These are phyloP conservation scores for Scaptomyza montana DNA, from an alignment of 1,140 invertebrate species.

Conservation along the genomic window DNA sequence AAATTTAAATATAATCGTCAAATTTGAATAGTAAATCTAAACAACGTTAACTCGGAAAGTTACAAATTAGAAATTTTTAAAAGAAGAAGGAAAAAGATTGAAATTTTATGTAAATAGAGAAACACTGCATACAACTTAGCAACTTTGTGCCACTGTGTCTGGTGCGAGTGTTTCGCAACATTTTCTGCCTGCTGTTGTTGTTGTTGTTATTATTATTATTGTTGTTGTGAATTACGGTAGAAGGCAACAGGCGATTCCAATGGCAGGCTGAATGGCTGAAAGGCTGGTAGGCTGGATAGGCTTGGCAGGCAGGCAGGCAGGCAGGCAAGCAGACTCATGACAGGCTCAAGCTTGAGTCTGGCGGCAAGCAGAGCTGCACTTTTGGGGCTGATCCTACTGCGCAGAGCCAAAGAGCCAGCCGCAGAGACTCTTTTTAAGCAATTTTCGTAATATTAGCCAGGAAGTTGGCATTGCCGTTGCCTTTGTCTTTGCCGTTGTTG, in stretches of 20 bases:
- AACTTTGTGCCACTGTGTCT: conserved; percentile 52
- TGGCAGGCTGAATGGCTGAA: conserved; percentile 25
- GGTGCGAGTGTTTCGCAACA: conserved; percentile 62
- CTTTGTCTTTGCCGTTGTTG: conserved; percentile 10
- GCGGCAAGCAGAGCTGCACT: conserved; percentile 35
- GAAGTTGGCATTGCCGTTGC: conserved; percentile 56
- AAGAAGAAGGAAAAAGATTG: too few species aligned
- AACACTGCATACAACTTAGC: too few species aligned
- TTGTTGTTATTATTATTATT: conserved; percentile 54
- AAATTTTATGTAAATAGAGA: too few species aligned
- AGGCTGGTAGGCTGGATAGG: conserved; percentile 15
- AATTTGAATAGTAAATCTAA: too few species aligned
- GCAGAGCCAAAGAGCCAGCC: background rate
- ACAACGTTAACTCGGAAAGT: too few species aligned
- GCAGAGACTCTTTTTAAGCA: conserved; percentile 59
- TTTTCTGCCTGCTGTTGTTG: conserved; percentile 55
- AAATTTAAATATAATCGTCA: conserved; percentile 2
- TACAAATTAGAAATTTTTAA: too few species aligned
- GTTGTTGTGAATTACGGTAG: conserved; percentile 80
- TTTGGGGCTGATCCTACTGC: conserved; percentile 64
- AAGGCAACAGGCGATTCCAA: conserved; percentile 70
- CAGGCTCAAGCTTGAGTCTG: conserved; percentile 42
- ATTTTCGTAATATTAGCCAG: conserved; percentile 82
- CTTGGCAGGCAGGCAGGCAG: conserved; percentile 4
- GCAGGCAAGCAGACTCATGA: conserved; percentile 26